A percentile compares a stretch with the other conserved stretches of the same genome.
These are phyloP conservation scores for Proteles cristata DNA, from an alignment of 2,113 vertebrate genomes.

Conservation along the genomic window DNA sequence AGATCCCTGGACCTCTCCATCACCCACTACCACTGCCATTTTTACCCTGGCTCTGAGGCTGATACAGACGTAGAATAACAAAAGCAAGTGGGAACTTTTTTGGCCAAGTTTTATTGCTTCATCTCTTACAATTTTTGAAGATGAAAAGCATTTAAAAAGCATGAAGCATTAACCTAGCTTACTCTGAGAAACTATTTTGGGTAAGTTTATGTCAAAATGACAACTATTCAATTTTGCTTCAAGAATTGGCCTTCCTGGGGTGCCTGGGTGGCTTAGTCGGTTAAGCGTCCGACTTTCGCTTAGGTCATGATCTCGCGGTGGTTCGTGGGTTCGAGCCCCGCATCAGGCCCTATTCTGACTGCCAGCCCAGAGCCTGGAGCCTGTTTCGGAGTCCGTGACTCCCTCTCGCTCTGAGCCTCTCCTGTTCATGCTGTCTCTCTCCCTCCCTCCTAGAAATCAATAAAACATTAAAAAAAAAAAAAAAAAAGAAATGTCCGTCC, in stretches of 20 bases:
- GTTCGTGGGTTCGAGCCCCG: too few relatives aligned
- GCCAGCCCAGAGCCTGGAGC: too few relatives aligned
- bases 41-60: not conserved
- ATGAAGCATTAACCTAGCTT: not conserved
- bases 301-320: too few relatives aligned
- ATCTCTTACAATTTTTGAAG: not conserved
- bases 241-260: slow-evolving; percentile 2
- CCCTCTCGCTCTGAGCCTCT: too few relatives aligned
- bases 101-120: not conserved
- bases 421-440: too few relatives aligned
- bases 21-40: not conserved
- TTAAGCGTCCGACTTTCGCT: too few relatives aligned
- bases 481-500: too few relatives aligned
- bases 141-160: not conserved
- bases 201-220: slow-evolving; percentile 7
- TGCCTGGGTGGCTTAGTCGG: too few relatives aligned
- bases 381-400: too few relatives aligned
- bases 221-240: not conserved
- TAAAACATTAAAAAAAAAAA: too few relatives aligned
- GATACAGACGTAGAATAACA: not conserved
- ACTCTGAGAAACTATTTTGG: not conserved
- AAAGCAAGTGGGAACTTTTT: not conserved
- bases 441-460: too few relatives aligned
- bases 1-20: not conserved
- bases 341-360: too few relatives aligned